Base-by-base conservation (phyloP, 2,888 invertebrate genomes). In the Oxycera nigricornis region DNA sequence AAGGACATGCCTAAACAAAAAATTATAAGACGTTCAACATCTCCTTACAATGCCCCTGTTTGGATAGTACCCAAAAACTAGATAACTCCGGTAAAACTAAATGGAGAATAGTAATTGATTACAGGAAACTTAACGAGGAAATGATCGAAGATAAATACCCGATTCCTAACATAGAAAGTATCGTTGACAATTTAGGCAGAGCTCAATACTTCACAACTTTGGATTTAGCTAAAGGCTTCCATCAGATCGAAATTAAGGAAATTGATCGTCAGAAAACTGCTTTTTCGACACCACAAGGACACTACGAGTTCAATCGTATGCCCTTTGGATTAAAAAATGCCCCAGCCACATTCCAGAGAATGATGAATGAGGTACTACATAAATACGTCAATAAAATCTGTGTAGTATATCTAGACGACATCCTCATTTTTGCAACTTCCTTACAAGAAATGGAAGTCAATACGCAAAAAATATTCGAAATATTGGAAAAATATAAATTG, bases 191-290 rank as follows among this genome's bases (percentile, higher is more conserved):
- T 52, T 52, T 79, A 35, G 73, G 73, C 11, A 52, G 39, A 24
- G 26, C 52, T 9, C 28, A 31, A 14, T 67, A 73, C 35, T 73
- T 73, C 30, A 50, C 31, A 0, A 73, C 73, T n/a, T 11, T 73
- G 7, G 73, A 73, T 22, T 31, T 73, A 2, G 62, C 62, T 9
- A 73, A 73, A 24, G 73, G 73, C 2, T 73, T 73, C n/a, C 62
- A 73, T n/a, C 65, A 74, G 28, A 72, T 74, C 3, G 55, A 62
- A 39, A 59, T 77, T 41, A 9, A 77, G 50, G 35, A 75, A 70
- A 1, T 67, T 67, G 59, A 68, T 41, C 76, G 59, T 77, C 78
- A 24, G 35, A 80, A 20, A 73, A 78, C 83, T 17, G 83, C 82
- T 0, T 83, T 83, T 26, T n/a, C n/a, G n/a, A n/a, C n/a, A n/a